phyloP scores from a whole-genome alignment of 2,888 invertebrate species.

The Sesia apiformis region DNA sequence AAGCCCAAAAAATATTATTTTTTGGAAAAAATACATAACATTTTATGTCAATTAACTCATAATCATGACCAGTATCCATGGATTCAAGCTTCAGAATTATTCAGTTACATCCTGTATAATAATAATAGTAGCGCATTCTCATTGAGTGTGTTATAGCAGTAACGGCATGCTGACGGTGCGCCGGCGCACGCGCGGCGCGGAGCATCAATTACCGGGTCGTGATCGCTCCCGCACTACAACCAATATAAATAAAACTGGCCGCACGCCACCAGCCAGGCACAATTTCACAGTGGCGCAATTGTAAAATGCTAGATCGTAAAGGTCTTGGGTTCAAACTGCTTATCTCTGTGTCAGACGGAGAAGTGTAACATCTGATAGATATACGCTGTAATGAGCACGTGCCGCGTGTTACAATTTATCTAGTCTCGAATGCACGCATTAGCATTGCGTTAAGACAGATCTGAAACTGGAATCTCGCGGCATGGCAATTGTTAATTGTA shows the following conservation, averaged over 20 bases:
- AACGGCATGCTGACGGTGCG: constrained; percentile 22
- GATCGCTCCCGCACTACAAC: constrained; percentile 68
- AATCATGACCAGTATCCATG: no score
- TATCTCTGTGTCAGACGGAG: constrained; percentile 55
- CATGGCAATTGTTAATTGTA: no score
- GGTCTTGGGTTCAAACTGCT: constrained; percentile 60
- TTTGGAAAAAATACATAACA: no score
- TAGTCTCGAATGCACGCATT: neutral
- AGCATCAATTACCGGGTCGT: constrained; percentile 71
- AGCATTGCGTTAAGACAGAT: no score
- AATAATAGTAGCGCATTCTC: constrained; percentile 30
- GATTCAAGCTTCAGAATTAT: neutral
- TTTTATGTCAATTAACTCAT: no score
- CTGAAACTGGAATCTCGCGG: no score
- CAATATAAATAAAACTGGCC: constrained; percentile 63
- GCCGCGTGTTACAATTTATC: constrained; percentile 12
- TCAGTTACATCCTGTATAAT: neutral
- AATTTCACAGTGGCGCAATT: constrained; percentile 63
- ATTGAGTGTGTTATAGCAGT: constrained; percentile 32
- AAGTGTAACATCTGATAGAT: constrained; percentile 30
- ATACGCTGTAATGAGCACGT: constrained; percentile 33
- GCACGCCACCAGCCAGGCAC: constrained; percentile 45
- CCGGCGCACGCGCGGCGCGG: constrained; percentile 43
- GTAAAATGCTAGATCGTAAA: constrained; percentile 65
- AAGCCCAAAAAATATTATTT: no score